Evolutionary conservation across 2,113 vertebrate genomes (phyloP), one percentile per base, ranked within the genome.

Genomic region (Toxotes chatareus): DNA sequence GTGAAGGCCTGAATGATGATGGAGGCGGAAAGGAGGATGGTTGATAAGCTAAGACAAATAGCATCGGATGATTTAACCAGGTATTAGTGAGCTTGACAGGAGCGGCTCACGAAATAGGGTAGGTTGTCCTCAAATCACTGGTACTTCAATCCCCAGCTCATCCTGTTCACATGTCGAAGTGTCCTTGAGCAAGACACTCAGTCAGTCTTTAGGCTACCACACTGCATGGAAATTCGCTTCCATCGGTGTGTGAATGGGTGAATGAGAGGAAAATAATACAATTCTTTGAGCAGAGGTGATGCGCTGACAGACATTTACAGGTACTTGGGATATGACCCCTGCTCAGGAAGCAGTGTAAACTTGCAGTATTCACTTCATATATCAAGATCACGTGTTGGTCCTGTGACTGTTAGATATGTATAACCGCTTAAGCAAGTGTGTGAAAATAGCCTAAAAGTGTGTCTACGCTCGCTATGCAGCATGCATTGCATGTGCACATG

Each of bases 1-100:
- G 32, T 57, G 10, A 56, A 49, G 51, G 57, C 31, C 60, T 70
- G 65, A 56, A 40, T 69, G 47, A 36, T 72, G 76, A 42, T 64
- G 21, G 66, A 70, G 62, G 60, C 7, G 32, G 14, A 60, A 5
- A 31, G 34, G 34, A 46, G 19, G 32, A 19, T 34, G 42, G 42
- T 49, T 67, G 27, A 42, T 27, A 34, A 73, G 23, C 47, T 19
- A 21, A 3, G 23, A 46, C 36, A 23, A 63, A 72, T 14, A 72
- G 5, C 63, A 60, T 9, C 40, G 21, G 3, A 2, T 23, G 3
- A 10, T 14, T 5, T 34, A 59, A 31, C 4, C 38, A 56, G 27
- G 31, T 57, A 21, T 27, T 5, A 38, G 1, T 21, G 36, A 3
- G 36, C 42, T 68, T 31, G n/a, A 51, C n/a, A 59, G 31, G 14